A percentile compares a stretch with the other conserved stretches of the same genome.
Conservation (phyloP, 2,888 invertebrate species). For the Clanis bilineata region DNA sequence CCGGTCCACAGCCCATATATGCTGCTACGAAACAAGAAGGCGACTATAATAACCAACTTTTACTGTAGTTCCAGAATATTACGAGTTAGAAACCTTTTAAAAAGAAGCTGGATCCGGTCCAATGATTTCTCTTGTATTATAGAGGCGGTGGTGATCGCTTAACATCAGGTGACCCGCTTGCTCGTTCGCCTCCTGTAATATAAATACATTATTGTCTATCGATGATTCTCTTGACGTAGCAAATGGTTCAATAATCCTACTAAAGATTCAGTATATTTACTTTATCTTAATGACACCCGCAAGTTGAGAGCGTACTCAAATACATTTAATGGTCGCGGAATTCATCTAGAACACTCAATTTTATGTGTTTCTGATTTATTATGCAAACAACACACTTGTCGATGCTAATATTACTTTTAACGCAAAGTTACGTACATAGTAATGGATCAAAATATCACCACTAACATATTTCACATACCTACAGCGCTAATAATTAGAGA, state of each 20-base stretch:
- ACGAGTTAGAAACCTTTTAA: no score
- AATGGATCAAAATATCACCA: not conserved
- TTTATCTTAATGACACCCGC: not conserved
- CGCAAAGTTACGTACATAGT: conserved; percentile 65
- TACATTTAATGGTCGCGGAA: not conserved
- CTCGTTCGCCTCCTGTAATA: no score
- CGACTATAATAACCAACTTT: no score
- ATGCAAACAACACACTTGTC: conserved; percentile 47
- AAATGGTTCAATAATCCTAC: not conserved
- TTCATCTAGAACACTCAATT: not conserved
- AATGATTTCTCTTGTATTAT: no score
- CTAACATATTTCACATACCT: not conserved
- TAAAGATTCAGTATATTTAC: not conserved
- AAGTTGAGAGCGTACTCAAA: not conserved
- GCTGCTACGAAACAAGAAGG: no score
- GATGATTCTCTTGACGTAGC: no score
- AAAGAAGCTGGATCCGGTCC: no score
- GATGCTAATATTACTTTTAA: conserved; percentile 62
- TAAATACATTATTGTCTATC: no score
- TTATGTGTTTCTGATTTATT: conserved; percentile 29
- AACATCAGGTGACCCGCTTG: no score
- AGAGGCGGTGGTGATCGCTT: no score
- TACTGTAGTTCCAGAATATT: no score
- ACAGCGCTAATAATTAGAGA: not conserved
- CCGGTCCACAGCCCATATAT: no score